Base-by-base conservation (phyloP, 2,888 invertebrate species). In the Mythimna pallens region DNA sequence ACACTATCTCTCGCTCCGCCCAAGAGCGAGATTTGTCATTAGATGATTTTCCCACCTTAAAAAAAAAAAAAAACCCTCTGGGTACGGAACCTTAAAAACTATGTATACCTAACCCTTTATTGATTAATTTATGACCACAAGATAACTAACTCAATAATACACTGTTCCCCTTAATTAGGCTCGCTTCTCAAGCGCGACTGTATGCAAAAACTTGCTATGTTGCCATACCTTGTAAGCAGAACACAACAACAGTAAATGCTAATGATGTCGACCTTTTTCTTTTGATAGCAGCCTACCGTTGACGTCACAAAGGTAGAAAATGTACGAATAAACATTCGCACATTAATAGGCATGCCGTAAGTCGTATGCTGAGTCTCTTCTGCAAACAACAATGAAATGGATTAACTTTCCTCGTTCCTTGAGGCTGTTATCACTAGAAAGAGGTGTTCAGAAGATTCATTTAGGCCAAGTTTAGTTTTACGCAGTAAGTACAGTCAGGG, bases 321-420 rank as follows among this genome's bases (percentile, higher is more conserved):
- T 58, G 43, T 70, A 61, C 34, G 55, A 36, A 66, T 59, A 70
- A 84, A 84, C 54, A 70, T 84, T 70, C 64, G 43, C 65, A 70
- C 57, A 62, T 70, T 84, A 81, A 84, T 72, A 72, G 63, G 58
- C 64, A 66, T 72, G 69, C 55, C 73, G 36, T 66, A 83, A 83
- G 65, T 80, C 67, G 52, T 68, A 70, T 64, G 58, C 69, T 40
- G 70, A 76, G 70, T 70, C 77, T 78, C 74, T 76, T 76, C 73
- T 66, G 70, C 79, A 76, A 83, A 80, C 75, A 85, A 85, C 81
- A 87, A 87, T 83, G 76, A 76, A 76, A 78, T 73, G 76, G 70
- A 83, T 80, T 81, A 78, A 83, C 62, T 76, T 83, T 50, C 55
- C 67, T 80, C 62, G 59, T 78, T 57, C 30, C 81, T 67, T 76